Conservation (phyloP, 2,888 invertebrate genomes). For the Lepeophtheirus nordmannii region DNA sequence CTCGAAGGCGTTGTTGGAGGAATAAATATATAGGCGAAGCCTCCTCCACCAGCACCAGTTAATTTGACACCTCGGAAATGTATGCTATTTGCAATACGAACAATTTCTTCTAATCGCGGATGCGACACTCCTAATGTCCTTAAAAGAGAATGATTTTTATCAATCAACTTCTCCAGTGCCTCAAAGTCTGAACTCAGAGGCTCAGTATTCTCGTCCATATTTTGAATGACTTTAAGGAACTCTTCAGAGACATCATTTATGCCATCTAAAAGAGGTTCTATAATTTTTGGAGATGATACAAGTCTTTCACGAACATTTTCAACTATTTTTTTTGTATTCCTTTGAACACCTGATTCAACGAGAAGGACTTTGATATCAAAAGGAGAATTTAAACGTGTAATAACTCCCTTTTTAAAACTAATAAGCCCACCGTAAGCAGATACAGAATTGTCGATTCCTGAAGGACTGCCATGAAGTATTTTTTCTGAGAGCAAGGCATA, state of each 20-base stretch:
- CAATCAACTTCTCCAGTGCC: constrained; percentile 52
- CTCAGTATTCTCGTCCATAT: not conserved
- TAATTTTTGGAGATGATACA: constrained; percentile 47
- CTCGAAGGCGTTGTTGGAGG: constrained; percentile 33
- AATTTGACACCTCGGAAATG: constrained; percentile 65
- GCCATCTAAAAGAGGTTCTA: constrained; percentile 58
- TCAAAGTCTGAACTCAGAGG: not conserved
- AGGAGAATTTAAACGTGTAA: not conserved
- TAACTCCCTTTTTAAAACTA: constrained; percentile 2
- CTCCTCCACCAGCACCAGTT: constrained; percentile 96
- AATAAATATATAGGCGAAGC: constrained; percentile 57
- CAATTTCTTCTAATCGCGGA: constrained; percentile 60
- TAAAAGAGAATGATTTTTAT: constrained; percentile 75
- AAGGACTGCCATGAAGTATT: constrained; percentile 85
- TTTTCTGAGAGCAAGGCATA: constrained; percentile 77
- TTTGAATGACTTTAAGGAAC: not conserved
- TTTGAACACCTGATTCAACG: constrained; percentile 64
- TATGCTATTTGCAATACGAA: constrained; percentile 46
- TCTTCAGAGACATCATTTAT: constrained; percentile 45
- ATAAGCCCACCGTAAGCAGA: constrained; percentile 66
- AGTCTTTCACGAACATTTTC: constrained; percentile 40
- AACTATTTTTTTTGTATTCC: constrained; percentile 66
- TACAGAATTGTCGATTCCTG: constrained; percentile 87
- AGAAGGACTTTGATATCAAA: constrained; percentile 46
- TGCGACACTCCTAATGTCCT: constrained; percentile 73